Evolutionary conservation across 2,888 invertebrate species (phyloP).

Genomic region (Gonocerus acuteangulatus): DNA sequence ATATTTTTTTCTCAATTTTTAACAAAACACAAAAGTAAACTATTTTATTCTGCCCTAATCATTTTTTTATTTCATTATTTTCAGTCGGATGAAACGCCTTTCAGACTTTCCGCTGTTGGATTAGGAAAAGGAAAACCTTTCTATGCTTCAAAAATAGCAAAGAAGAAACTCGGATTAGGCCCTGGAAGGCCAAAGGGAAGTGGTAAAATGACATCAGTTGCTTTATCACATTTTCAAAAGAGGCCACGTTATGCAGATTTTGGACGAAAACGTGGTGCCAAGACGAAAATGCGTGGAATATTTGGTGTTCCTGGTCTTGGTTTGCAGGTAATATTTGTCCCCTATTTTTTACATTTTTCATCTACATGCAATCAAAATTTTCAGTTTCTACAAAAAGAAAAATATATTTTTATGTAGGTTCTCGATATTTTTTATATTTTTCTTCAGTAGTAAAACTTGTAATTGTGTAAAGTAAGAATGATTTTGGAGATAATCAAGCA

Average conservation of each 20-base stretch:
- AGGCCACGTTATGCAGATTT: constrained; percentile 67
- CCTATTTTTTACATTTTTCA: no score
- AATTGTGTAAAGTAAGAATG: no score
- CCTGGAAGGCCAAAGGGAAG: constrained; percentile 57
- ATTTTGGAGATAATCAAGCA: no score
- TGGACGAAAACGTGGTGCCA: constrained; percentile 74
- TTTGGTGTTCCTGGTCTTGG: constrained; percentile 74
- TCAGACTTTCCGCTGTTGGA: constrained; percentile 49
- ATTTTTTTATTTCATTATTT: no score
- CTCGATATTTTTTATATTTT: no score
- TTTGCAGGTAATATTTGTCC: constrained; percentile 55
- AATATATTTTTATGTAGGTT: no score
- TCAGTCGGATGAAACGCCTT: constrained; percentile 32
- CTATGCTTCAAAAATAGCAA: constrained; percentile 65
- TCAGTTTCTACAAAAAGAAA: no score
- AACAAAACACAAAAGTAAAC: no score
- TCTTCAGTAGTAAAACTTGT: no score
- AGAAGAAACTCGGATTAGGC: constrained; percentile 61
- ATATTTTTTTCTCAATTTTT: no score
- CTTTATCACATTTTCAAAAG: constrained; percentile 41
- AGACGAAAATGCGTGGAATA: constrained; percentile 79
- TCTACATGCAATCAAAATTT: no score
- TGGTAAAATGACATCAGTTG: constrained; percentile 44
- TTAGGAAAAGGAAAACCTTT: constrained; percentile 74
- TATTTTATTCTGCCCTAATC: no score